Evolutionary conservation across 2,888 invertebrate species (phyloP).

Genomic region (Hyposoter didymator): DNA sequence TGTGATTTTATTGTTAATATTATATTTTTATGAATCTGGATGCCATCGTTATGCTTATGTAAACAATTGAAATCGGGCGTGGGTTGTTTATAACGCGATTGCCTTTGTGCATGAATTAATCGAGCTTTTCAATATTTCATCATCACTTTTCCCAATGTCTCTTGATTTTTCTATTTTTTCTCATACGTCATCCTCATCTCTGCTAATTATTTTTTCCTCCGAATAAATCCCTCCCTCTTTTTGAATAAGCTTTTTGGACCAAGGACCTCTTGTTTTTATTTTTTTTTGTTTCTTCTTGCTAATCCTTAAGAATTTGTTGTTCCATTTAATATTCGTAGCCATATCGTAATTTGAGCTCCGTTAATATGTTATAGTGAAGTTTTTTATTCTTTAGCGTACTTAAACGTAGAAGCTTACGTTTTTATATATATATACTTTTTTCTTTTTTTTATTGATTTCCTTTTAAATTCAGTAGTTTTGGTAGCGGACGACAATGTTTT

Average conservation of each 20-base stretch:
- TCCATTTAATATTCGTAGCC: constrained; percentile 68
- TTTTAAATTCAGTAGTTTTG: constrained; percentile 77
- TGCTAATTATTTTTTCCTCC: background rate
- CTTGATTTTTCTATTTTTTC: constrained; percentile 8
- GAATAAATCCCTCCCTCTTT: constrained; percentile 39
- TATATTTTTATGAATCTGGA: constrained; percentile 56
- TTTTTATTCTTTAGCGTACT: constrained; percentile 71
- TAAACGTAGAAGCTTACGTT: constrained; percentile 77
- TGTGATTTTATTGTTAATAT: constrained; percentile 8
- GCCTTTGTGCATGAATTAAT: constrained; percentile 76
- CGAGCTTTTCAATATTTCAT: constrained; percentile 69
- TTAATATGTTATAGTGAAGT: constrained; percentile 76
- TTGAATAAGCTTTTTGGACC: constrained; percentile 63
- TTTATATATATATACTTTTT: constrained; percentile 57
- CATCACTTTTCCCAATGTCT: constrained; percentile 22
- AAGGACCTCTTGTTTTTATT: constrained; percentile 56
- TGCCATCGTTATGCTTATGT: constrained; percentile 64
- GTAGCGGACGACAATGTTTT: constrained; percentile 79
- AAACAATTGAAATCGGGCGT: constrained; percentile 64
- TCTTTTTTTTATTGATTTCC: constrained; percentile 38
- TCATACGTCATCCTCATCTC: constrained; percentile 22
- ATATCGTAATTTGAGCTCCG: constrained; percentile 75
- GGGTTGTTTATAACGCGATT: constrained; percentile 75
- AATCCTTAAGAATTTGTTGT: constrained; percentile 61
- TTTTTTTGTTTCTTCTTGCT: constrained; percentile 43